phyloP scores from a whole-genome alignment of 2,888 invertebrate species.

The Ormyrus rosae region DNA sequence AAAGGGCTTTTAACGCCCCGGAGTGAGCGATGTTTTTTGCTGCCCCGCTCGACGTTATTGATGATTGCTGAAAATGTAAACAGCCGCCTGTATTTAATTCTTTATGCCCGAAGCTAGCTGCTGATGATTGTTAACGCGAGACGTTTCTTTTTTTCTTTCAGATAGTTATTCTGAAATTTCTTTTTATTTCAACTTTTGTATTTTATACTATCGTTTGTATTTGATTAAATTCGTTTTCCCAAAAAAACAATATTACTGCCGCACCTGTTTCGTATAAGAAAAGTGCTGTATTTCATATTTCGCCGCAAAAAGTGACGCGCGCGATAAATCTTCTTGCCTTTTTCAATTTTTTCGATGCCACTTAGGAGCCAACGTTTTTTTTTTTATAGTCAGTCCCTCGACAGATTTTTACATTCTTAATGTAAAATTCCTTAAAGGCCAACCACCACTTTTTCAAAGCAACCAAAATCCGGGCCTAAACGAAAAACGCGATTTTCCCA shows the following conservation, averaged over 20 bases:
- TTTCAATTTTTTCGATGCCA: neutral
- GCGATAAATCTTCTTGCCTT: slow-evolving; percentile 1
- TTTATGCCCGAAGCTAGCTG: no score
- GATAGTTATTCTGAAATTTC: no score
- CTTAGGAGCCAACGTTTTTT: neutral
- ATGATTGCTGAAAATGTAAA: neutral
- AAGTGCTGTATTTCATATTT: no score
- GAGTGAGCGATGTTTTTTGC: neutral
- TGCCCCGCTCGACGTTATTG: neutral
- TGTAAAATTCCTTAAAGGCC: neutral
- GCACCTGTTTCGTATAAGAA: no score
- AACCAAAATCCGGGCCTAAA: neutral
- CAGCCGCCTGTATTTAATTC: no score
- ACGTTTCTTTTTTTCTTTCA: no score
- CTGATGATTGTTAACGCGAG: no score
- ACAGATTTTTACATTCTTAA: neutral
- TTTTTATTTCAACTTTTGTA: no score
- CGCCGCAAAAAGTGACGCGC: neutral
- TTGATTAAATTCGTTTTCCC: no score
- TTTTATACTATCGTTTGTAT: no score
- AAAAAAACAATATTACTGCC: no score
- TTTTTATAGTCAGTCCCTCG: no score
- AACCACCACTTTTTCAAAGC: neutral
- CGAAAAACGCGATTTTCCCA: neutral
- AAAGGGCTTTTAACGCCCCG: slow-evolving; percentile 2